A percentile compares a stretch with the other conserved stretches of the same genome.
Evolutionary conservation across 2,797 vertebrate genomes (phyloP).

Genomic region (Sebastes taczanowskii): DNA sequence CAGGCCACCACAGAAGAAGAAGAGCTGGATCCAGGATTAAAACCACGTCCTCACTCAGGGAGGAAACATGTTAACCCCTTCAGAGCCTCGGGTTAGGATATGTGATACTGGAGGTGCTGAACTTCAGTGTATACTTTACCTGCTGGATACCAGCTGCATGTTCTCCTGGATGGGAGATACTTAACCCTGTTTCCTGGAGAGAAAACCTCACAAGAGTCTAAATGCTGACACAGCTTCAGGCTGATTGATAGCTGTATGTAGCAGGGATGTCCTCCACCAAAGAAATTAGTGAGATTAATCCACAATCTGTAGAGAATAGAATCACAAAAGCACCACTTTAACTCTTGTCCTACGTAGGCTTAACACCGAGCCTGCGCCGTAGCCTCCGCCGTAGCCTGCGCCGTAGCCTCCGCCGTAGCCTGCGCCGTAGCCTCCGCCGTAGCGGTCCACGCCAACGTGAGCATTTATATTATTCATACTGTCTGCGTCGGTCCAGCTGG

Average conservation of each 20-base stretch:
- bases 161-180: slow-evolving; percentile 18
- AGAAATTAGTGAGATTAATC: too few relatives aligned
- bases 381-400: too few relatives aligned
- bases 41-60: slow-evolving; percentile 60
- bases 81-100: slow-evolving; percentile 71
- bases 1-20: slow-evolving; percentile 38
- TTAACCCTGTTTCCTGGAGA: slow-evolving; percentile 68
- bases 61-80: slow-evolving; percentile 75
- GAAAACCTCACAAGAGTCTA: slow-evolving; percentile 14
- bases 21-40: slow-evolving; percentile 71
- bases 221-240: neutral
- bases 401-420: too few relatives aligned
- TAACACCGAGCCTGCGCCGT: too few relatives aligned
- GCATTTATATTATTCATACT: too few relatives aligned
- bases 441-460: too few relatives aligned
- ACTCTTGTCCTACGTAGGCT: too few relatives aligned
- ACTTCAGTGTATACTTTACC: slow-evolving; percentile 65
- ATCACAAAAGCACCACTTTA: too few relatives aligned
- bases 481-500: too few relatives aligned
- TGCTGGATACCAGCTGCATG: slow-evolving; percentile 53
- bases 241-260: neutral
- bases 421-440: too few relatives aligned
- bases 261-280: too few relatives aligned
- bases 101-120: slow-evolving; percentile 63
- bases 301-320: too few relatives aligned